Base-by-base conservation (phyloP, 2,797 vertebrate genomes). In the Natrix natrix region DNA sequence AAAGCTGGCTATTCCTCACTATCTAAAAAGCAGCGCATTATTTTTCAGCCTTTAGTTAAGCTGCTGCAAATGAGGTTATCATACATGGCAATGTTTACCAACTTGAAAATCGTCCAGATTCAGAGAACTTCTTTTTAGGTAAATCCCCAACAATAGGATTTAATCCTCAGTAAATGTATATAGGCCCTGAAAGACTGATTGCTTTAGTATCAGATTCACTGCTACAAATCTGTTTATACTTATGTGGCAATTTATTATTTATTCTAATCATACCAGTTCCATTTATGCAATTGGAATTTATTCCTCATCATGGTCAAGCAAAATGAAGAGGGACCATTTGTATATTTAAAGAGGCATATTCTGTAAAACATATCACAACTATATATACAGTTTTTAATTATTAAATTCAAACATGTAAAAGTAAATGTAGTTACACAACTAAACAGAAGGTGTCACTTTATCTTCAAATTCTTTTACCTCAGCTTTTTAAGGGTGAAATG, bases 371-470 rank as follows among this genome's bases (percentile, higher is more conserved):
- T 60, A 43, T 43, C 57, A 17, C 66, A 78, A 16, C 78, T 59
- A 92, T 52, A 11, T 8, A 16, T 89, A 20, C 6, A 55, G 28
- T 10, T 61, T 52, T 91, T 86, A 43, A 8, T 54, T 48, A 66
- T 52, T 87, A 91, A 43, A 87, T 63, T 55, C 54, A 63, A 88
- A 14, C 28, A 87, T 37, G 52, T 87, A 69, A 78, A 74, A n/a
- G 0, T 0, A 94, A 74, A 87, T 96, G 96, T 92, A 97, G 94
- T 97, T 96, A 96, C 92, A 94, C 55, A 93, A 95, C 90, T 90
- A 95, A 95, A 96, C 96, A 96, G 96, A 96, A 97, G 96, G 95
- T 96, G 96, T 97, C 96, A 96, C 96, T 96, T 97, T 91, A 94
- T 96, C 95, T 95, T 94, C 66, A 87, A 93, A 94, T 95, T 96